Evolutionary conservation across 1,140 invertebrate genomes (phyloP).

Genomic region (Drosophila tsacasi): DNA sequence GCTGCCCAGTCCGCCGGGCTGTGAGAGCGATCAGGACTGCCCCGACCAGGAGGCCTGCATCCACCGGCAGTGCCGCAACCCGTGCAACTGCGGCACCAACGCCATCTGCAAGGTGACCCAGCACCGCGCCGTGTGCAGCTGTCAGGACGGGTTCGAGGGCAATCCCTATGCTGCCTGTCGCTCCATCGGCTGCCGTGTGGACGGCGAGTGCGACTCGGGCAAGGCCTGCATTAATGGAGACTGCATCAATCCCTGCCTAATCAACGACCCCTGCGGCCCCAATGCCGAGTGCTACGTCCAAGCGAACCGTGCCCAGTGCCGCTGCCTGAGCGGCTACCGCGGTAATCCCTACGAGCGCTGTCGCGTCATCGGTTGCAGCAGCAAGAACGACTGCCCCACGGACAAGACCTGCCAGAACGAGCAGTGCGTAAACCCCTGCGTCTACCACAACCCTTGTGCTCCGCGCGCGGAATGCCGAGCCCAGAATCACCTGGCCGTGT

Average conservation of each 20-base stretch:
- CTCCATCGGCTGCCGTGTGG: slow-evolving; percentile 91
- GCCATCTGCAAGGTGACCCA: slow-evolving; percentile 93
- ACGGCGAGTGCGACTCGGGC: slow-evolving; percentile 92
- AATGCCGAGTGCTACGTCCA: slow-evolving; percentile 94
- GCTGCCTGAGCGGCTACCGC: slow-evolving; percentile 92
- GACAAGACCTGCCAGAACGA: slow-evolving; percentile 93
- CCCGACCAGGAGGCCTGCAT: slow-evolving; percentile 91
- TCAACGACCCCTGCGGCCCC: slow-evolving; percentile 91
- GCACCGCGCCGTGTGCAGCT: slow-evolving; percentile 94
- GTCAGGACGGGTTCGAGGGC: slow-evolving; percentile 92
- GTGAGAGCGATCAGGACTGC: slow-evolving; percentile 92
- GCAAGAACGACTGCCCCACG: slow-evolving; percentile 94
- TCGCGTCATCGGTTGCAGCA: slow-evolving; percentile 93
- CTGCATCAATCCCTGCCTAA: slow-evolving; percentile 93
- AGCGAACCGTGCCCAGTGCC: slow-evolving; percentile 91
- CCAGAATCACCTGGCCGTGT: slow-evolving; percentile 92
- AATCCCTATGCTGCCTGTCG: slow-evolving; percentile 93
- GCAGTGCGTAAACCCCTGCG: slow-evolving; percentile 94
- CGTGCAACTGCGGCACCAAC: slow-evolving; percentile 94
- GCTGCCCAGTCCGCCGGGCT: slow-evolving; percentile 89
- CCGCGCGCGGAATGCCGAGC: slow-evolving; percentile 91
- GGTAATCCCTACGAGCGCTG: slow-evolving; percentile 93
- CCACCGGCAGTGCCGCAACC: slow-evolving; percentile 93
- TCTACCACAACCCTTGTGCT: slow-evolving; percentile 90
- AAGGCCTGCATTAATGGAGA: slow-evolving; percentile 93